Evolutionary conservation across 2,888 invertebrate genomes (phyloP).

Genomic region (Lumbricus terrestris): DNA sequence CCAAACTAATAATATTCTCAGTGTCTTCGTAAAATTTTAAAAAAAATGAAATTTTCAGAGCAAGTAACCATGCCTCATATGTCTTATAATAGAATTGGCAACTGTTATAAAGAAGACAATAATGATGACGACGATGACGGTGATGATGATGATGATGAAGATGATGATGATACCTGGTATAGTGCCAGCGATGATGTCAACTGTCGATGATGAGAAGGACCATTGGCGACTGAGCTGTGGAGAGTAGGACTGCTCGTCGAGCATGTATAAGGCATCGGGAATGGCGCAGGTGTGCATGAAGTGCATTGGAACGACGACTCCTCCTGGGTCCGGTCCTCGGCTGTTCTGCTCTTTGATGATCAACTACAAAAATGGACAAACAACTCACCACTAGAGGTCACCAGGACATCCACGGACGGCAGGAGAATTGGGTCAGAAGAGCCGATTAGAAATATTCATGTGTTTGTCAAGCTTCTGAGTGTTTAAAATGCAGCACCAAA

Average conservation of each 20-base stretch:
- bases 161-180: constrained; percentile 49
- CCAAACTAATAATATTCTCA: no score
- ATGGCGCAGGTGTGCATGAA: constrained; percentile 61
- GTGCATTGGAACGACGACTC: background rate
- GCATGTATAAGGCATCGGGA: constrained; percentile 91
- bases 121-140: background rate
- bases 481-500: no score
- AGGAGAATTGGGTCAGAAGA: no score
- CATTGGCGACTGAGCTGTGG: constrained; percentile 27
- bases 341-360: constrained; percentile 13
- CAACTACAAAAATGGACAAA: background rate
- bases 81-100: background rate
- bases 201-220: constrained; percentile 40
- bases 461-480: no score
- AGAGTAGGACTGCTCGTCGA: constrained; percentile 62
- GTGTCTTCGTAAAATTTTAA: background rate
- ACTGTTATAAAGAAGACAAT: no score
- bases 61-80: background rate
- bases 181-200: constrained; percentile 57
- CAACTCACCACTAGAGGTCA: background rate
- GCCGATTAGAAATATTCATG: no score
- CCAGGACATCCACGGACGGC: no score
- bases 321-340: background rate
- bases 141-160: background rate
- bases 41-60: background rate